A percentile compares a stretch with the other conserved stretches of the same genome.
phyloP scores from a whole-genome alignment of 2,113 vertebrate species.

The Crotalus helleri region DNA sequence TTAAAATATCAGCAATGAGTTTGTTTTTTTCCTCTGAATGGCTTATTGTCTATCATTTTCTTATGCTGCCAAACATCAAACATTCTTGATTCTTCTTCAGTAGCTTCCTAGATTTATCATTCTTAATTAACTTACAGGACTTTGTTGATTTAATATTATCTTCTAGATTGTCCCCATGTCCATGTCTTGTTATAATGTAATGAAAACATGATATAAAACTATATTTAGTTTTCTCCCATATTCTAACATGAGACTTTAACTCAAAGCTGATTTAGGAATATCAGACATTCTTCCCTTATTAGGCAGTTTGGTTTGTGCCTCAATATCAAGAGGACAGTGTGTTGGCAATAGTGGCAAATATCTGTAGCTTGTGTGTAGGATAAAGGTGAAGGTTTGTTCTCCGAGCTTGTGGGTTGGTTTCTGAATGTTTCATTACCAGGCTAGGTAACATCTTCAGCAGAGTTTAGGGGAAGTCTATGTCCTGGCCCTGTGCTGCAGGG shows the following conservation, averaged over 20 bases:
- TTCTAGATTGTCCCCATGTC: slow-evolving; percentile 33
- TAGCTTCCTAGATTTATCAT: slow-evolving; percentile 21
- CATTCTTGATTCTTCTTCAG: neutral
- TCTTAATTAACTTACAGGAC: slow-evolving; percentile 56
- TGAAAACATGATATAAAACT: slow-evolving; percentile 54
- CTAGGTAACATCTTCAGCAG: too few relatives aligned
- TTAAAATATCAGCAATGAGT: slow-evolving; percentile 15
- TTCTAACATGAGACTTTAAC: neutral
- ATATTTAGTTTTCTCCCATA: slow-evolving; percentile 36
- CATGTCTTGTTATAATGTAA: slow-evolving; percentile 63
- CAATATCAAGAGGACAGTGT: neutral
- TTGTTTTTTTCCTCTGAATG: neutral
- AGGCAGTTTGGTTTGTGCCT: neutral
- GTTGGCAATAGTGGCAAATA: too few relatives aligned
- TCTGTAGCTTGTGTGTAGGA: too few relatives aligned
- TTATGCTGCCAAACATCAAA: neutral
- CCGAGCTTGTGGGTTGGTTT: too few relatives aligned
- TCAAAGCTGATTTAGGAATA: neutral
- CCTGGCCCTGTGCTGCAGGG: too few relatives aligned
- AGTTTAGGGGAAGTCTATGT: too few relatives aligned
- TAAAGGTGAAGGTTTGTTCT: too few relatives aligned
- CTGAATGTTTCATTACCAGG: too few relatives aligned
- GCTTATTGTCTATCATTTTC: neutral
- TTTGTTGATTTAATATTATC: slow-evolving; percentile 56
- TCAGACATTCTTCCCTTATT: neutral